Evolutionary conservation across 92 coral and sea anemone genomes (phyloP), one percentile per base, ranked within the genome.

Genomic region (Epizoanthus fatuus): DNA sequence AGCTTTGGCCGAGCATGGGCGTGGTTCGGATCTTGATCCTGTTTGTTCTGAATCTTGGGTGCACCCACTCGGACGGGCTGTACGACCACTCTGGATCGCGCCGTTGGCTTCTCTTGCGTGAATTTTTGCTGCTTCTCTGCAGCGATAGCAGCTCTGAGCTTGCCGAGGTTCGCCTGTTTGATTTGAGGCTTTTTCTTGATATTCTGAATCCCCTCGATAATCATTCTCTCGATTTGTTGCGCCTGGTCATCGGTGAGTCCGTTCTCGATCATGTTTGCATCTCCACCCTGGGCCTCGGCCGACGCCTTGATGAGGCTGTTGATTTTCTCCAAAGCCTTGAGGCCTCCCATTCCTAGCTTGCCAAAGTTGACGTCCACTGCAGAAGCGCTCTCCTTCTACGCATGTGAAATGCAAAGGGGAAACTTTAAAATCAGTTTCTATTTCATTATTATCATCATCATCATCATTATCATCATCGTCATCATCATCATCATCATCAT

Each of bases 201-300:
- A 74, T 97, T 93, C 57, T 95, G 91, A 35, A 97, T 91, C 69
- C 99, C 99, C 76, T 96, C 99, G 17, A 97, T 97, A 22, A 96
- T 96, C 99, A 96, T 96, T 70, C 99, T 85, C 47, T 96, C 99
- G 68, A 96, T 96, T 2, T 96, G 93, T 49, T 95, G 98, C 67
- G 98, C 99, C 68, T 96, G 99, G 14, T 95, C 99, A 62, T 96
- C 99, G 10, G 99, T 96, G 32, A 96, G 81, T 3, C 95, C 90
- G 58, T 93, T 95, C n/a, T 93, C 98, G 8, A 93, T 29, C 51
- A 75, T 64, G 16, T 81, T 90, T n/a, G 91, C 93, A 55, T 93
- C 98, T 9, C 95, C 95, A 0, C 93, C 96, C 54, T 93, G 96
- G 3, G 93, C 84, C 74, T 95, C 99, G 5, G 98, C 99, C 0